Evolutionary conservation across 2,797 vertebrate genomes (phyloP), one percentile per base, ranked within the genome.

Genomic region (Hypotaenidia philippensis): DNA sequence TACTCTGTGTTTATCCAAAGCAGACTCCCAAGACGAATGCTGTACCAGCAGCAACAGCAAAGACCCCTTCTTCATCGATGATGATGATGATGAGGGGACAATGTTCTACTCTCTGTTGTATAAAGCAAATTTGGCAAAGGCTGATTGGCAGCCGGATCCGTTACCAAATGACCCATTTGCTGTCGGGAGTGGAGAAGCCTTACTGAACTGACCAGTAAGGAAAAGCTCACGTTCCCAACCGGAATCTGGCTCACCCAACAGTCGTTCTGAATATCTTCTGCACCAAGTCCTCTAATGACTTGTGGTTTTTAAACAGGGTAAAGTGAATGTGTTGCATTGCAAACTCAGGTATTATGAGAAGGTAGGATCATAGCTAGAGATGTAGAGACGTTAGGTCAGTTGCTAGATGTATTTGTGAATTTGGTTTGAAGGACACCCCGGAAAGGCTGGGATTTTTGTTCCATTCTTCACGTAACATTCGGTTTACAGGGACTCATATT

Each of bases 281-380:
- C 98, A 98, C 98, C 98, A 94, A 98, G 98, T 98, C 98, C 97
- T 97, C 97, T 96, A 96, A 97, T 29, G 98, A 96, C 98, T 97
- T 98, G 98, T 97, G 94, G 98, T 95, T 98, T 98, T 97, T 98
- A 99, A 99, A 99, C 99, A 99, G 99, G 99, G 99, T 99, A 99
- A 99, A 99, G 98, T 98, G 98, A 99, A 99, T 98, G 98, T 98
- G 97, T 98, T 98, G 98, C 98, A 97, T 98, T 99, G 98, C 98
- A 98, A 98, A 98, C 98, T 99, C 99, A 98, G 99, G 98, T 98
- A 98, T 98, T 98, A 98, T 89, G 97, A 98, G 98, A 98, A 98
- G 97, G 97, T 98, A 98, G 98, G 96, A 96, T 90, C 96, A 96
- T 98, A 99, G 98, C 98, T 98, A 98, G 98, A 98, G 93, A 93